Evolutionary conservation across 1,140 invertebrate genomes (phyloP), one percentile per base, ranked within the genome.

Genomic region (Drosophila takahashii): DNA sequence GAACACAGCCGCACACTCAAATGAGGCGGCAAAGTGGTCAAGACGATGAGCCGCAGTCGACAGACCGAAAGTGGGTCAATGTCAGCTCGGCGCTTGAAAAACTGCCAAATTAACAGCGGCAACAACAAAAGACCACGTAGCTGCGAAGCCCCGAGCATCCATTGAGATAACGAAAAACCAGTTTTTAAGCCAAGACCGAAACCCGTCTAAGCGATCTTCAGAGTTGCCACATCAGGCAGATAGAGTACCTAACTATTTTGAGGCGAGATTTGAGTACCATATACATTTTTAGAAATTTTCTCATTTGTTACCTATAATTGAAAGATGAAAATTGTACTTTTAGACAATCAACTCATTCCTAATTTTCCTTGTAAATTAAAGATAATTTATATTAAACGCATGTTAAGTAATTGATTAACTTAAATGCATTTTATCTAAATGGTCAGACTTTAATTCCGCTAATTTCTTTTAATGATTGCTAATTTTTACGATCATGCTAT

Each of bases 1-100:
- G 62, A 42, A 50, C 39, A 56, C 37, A 59, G 32, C 8, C 22
- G 41, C 41, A 22, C 53, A 41, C 58, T 22, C 45, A 81, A 83
- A 87, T 83, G 83, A 89, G 84, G 67, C 76, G 79, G 66, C 70
- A 83, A 81, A 87, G 66, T 69, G 66, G 29, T 45, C 36, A 66
- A 64, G 60, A 66, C 44, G 58, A 59, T 50, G 52, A 53, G 42
- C 50, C 29, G 45, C 52, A 72, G 84, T 77, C 84, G 72, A 73
- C 72, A 77, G 65, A 73, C 72, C 32, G n/a, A 66, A 89, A 75
- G 66, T 89, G 80, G 85, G 85, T 89, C 85, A 89, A 89, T 89
- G 85, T 89, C 85, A 89, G 77, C 79, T 84, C 85, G 84, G 77
- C 79, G 78, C 62, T 77, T 81, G 64, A 89, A 87, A 89, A 87